phyloP scores from a whole-genome alignment of 2,113 vertebrate species.

The Sorex araneus region DNA sequence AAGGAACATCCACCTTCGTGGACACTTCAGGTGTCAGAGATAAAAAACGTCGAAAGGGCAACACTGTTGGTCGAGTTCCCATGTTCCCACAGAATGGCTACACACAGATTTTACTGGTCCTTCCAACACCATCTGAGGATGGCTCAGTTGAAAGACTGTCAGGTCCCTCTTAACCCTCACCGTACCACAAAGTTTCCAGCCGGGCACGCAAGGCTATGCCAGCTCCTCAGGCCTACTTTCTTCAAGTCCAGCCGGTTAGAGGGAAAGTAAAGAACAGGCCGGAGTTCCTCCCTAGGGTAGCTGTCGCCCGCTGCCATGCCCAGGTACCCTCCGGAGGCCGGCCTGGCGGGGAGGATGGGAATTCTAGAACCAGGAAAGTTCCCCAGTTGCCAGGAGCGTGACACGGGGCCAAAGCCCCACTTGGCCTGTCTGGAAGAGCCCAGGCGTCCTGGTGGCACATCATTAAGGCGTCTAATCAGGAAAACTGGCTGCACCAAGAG shows the following conservation, averaged over 20 bases:
- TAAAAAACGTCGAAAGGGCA: neutral
- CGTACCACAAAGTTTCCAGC: neutral
- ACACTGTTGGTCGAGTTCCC: neutral
- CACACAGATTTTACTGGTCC: neutral
- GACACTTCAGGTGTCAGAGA: conserved; percentile 36
- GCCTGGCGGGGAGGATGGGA: neutral
- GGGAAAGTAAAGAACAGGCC: neutral
- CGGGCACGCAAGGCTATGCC: neutral
- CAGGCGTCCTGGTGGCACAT: neutral
- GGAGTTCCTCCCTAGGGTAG: conserved; percentile 2
- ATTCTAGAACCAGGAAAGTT: conserved; percentile 8
- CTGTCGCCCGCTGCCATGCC: conserved; percentile 5
- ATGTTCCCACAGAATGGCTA: neutral
- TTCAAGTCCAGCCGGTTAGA: conserved; percentile 10
- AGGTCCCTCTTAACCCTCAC: too few relatives aligned
- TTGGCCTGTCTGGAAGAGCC: conserved; percentile 28
- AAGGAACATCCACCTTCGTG: neutral
- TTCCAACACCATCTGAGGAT: neutral
- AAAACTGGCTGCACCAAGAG: neutral
- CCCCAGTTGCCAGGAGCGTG: neutral
- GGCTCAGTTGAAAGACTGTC: neutral
- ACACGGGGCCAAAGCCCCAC: neutral
- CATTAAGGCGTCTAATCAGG: conserved; percentile 5
- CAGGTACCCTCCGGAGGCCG: neutral
- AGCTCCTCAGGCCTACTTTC: neutral